Conservation (phyloP, 2,113 vertebrate genomes). For the Irena cyanogastra region DNA sequence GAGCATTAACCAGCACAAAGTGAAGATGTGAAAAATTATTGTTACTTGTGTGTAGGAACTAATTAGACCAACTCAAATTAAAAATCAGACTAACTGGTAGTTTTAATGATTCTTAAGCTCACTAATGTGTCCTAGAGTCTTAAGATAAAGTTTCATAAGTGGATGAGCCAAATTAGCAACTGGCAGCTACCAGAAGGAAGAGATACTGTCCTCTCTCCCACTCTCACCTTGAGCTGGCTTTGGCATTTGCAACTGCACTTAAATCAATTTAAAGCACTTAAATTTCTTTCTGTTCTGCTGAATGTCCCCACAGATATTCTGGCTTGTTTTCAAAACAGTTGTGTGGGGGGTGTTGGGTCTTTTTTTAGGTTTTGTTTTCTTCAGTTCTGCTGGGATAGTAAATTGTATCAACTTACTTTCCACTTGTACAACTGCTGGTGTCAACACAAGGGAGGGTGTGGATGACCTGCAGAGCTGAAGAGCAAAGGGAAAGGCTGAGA, state of each 20-base stretch:
- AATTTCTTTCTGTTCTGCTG: neutral
- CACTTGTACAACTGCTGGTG: neutral
- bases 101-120: neutral
- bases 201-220: neutral
- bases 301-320: neutral
- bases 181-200: neutral
- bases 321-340: neutral
- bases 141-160: neutral
- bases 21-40: neutral
- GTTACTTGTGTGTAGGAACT: neutral
- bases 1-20: neutral
- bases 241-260: neutral
- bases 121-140: neutral
- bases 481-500: neutral
- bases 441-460: neutral
- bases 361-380: neutral
- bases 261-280: neutral
- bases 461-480: neutral
- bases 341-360: neutral
- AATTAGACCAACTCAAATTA: neutral
- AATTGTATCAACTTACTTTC: neutral
- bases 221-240: neutral
- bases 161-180: neutral
- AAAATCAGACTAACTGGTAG: neutral
- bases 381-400: neutral